Percentiles rank a stretch among this genome's conserved stretches.
These are phyloP conservation scores for Phoebastria nigripes DNA, from an alignment of 2,797 vertebrate genomes.

Conservation along the genomic window DNA sequence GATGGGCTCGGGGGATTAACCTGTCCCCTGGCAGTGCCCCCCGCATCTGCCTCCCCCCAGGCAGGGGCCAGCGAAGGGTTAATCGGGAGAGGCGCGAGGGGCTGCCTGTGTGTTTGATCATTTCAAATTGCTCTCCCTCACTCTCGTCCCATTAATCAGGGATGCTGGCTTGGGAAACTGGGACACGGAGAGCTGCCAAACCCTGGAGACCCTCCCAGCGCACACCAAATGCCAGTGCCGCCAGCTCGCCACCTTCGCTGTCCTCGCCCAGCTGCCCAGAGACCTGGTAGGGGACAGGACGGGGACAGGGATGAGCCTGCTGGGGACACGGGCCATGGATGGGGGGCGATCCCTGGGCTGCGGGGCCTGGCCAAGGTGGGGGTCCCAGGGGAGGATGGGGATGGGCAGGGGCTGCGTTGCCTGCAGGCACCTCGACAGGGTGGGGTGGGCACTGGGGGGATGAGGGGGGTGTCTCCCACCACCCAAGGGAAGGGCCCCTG, in stretches of 20 bases:
- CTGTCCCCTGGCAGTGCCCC: neutral
- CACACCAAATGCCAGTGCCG: constrained; percentile 98
- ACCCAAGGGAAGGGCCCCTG: neutral
- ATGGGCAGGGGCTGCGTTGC: fast-evolving
- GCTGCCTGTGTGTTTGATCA: neutral
- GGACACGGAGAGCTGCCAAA: constrained; percentile 96
- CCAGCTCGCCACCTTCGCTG: constrained; percentile 92
- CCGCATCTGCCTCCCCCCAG: fast-evolving
- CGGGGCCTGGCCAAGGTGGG: fast-evolving
- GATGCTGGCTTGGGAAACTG: constrained; percentile 92
- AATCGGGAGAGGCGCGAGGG: neutral
- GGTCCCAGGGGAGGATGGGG: neutral
- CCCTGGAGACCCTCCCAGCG: constrained; percentile 86
- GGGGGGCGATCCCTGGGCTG: fast-evolving
- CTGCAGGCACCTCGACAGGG: fast-evolving
- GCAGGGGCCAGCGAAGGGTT: neutral
- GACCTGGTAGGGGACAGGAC: constrained; percentile 85
- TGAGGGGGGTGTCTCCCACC: neutral
- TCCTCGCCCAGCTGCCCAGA: constrained; percentile 93
- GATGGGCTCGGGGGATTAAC: neutral
- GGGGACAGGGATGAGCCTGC: neutral
- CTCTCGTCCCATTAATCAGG: constrained; percentile 74
- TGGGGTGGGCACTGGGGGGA: neutral
- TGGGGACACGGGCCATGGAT: fast-evolving
- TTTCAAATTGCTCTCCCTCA: constrained; percentile 20